Base-by-base conservation (phyloP, 1,140 invertebrate species). In the Brachionus paranguensis region DNA sequence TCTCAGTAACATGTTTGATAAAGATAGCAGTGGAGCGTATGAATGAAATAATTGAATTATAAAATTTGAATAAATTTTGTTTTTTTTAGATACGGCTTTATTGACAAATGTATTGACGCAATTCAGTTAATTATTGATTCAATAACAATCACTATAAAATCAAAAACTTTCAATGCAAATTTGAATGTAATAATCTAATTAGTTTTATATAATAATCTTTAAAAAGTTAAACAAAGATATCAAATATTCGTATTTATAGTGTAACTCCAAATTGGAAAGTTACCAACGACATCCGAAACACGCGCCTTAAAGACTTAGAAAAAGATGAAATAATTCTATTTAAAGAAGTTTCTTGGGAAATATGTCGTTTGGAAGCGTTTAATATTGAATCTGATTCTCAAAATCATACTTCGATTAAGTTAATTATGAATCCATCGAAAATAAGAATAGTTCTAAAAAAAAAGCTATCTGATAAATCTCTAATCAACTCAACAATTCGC, bases 281-380 rank as follows among this genome's bases (percentile, higher is more conserved):
- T 85, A 92, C 92, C 84, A 94, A 95, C 89, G 89, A 90, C 83
- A 91, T 99, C 84, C 92, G 94, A 87, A 91, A 93, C 88, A 97
- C 96, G 45, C 92, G 96, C 86, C 91, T 99, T 65, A 96, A 97
- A 90, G 96, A 97, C 88, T 91, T 93, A 8, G 92, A 93, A 70
- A 92, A 93, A 86, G 95, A 94, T 41, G 94, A 97, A 87, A 91
- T 98, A 84, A 91, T 99, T 76, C 94, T 99, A 87, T 99, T 99
- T 90, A 99, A 99, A 91, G 96, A 98, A 90, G 90, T 99, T 68
- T 94, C 95, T 87, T 99, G 97, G 97, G 96, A 98, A 90, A 96
- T 95, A 68, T 92, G 97, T 37, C 91, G 95, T 86, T 94, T 99
- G 88, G 96, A 98, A 90, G 96, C 96, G 6, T 74, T 87, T 79